Evolutionary conservation across 2,888 invertebrate species (phyloP).

Genomic region (Cryptocheilus praepositus): DNA sequence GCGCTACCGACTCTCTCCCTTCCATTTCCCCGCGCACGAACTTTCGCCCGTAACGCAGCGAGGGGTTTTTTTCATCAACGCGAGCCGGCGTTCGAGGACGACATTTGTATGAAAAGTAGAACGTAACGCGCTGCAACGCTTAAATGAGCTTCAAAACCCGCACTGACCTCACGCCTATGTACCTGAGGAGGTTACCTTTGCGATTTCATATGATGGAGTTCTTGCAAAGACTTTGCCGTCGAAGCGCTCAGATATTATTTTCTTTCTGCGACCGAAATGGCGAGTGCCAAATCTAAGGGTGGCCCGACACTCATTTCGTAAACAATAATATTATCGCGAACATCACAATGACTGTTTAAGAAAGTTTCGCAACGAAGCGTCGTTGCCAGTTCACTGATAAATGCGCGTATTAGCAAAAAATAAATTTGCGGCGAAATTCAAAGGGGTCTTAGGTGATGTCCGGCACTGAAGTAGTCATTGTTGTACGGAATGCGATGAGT

Average conservation of each 20-base stretch:
- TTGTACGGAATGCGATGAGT: no score
- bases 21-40: conserved; percentile 6
- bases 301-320: no score
- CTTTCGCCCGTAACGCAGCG: conserved; percentile 16
- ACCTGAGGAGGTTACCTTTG: conserved; percentile 17
- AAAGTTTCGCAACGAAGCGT: no score
- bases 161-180: conserved; percentile 13
- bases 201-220: conserved; percentile 15
- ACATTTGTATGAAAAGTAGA: conserved; percentile 43
- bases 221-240: not conserved
- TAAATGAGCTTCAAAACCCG: conserved; percentile 27
- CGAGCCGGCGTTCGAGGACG: conserved; percentile 32
- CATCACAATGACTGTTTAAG: no score
- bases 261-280: no score
- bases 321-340: no score
- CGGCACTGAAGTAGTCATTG: no score
- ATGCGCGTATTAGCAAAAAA: no score
- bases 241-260: no score
- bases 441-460: no score
- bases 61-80: conserved; percentile 39
- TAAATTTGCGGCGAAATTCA: no score
- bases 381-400: not conserved
- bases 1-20: not conserved
- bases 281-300: no score
- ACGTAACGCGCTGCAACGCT: conserved; percentile 30